These are phyloP conservation scores for Apoda limacodes DNA, from an alignment of 2,888 invertebrate genomes.

Conservation along the genomic window DNA sequence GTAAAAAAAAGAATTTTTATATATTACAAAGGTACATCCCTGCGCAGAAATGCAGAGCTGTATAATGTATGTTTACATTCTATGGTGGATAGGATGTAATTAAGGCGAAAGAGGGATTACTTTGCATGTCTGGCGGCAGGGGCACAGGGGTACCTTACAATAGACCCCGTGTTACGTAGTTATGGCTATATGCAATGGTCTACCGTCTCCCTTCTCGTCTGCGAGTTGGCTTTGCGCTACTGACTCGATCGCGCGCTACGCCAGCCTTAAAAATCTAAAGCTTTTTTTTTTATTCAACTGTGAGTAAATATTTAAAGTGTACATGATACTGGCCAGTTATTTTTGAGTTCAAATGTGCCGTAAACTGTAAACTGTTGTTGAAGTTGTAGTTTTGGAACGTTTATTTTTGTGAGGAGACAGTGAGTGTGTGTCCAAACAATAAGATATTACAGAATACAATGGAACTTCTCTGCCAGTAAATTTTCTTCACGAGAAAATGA, in stretches of 20 bases:
- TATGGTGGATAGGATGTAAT: no score
- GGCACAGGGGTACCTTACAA: constrained; percentile 34
- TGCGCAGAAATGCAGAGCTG: no score
- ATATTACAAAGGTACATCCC: no score
- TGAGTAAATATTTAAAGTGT: no score
- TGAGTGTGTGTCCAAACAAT: constrained; percentile 36
- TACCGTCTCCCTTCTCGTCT: constrained; percentile 27
- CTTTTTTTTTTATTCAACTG: constrained; percentile 20
- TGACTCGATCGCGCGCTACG: constrained; percentile 59
- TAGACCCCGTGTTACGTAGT: constrained; percentile 47
- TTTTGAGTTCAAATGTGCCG: no score
- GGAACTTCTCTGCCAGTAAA: constrained; percentile 44
- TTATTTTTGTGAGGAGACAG: constrained; percentile 29
- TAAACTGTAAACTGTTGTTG: no score
- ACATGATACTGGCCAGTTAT: no score
- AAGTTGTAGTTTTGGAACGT: constrained; percentile 23
- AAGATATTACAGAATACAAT: constrained; percentile 44
- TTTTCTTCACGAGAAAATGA: constrained; percentile 59
- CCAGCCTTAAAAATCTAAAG: constrained; percentile 35
- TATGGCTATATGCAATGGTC: constrained; percentile 43
- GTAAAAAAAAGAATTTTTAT: no score
- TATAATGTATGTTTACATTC: no score
- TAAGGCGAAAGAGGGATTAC: constrained; percentile 42
- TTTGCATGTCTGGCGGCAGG: constrained; percentile 54
- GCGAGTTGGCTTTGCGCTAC: constrained; percentile 60